Percentiles rank a stretch among this genome's conserved stretches.
Evolutionary conservation across 2,113 vertebrate species (phyloP).

Genomic region (Carassius carassius): DNA sequence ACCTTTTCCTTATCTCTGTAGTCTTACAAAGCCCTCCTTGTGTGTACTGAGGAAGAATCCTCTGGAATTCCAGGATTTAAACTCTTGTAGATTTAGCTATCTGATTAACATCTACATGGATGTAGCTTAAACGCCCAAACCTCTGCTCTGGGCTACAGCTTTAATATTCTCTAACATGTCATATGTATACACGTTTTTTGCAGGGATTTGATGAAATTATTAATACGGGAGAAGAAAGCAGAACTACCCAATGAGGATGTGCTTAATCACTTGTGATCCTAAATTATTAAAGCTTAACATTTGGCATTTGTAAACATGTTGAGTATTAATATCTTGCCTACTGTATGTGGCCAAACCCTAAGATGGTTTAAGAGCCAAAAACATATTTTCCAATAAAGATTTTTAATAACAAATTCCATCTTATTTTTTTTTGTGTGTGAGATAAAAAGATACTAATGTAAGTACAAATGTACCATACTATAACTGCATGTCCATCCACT

Average conservation of each 20-base stretch:
- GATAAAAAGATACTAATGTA: background rate
- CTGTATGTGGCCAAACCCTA: background rate
- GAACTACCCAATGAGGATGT: slow-evolving; percentile 23
- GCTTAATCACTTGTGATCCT: slow-evolving; percentile 13
- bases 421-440: background rate
- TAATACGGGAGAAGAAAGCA: slow-evolving; percentile 47
- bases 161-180: slow-evolving; percentile 50
- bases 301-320: slow-evolving; percentile 32
- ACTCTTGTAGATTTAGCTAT: slow-evolving; percentile 37
- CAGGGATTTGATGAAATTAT: slow-evolving; percentile 58
- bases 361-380: background rate
- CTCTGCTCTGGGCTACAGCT: slow-evolving; percentile 18
- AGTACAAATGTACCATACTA: background rate
- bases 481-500: background rate
- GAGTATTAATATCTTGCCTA: slow-evolving; percentile 12
- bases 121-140: slow-evolving; percentile 5
- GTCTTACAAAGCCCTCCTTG: slow-evolving; percentile 45
- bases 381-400: background rate
- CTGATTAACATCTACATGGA: slow-evolving; percentile 33
- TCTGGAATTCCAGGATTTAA: slow-evolving; percentile 23
- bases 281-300: slow-evolving; percentile 43
- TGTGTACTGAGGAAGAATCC: slow-evolving; percentile 23
- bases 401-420: background rate
- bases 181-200: slow-evolving; percentile 53
- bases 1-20: slow-evolving; percentile 41